These are phyloP conservation scores for Listronotus bonariensis DNA, from an alignment of 1,140 invertebrate genomes.

Conservation along the genomic window DNA sequence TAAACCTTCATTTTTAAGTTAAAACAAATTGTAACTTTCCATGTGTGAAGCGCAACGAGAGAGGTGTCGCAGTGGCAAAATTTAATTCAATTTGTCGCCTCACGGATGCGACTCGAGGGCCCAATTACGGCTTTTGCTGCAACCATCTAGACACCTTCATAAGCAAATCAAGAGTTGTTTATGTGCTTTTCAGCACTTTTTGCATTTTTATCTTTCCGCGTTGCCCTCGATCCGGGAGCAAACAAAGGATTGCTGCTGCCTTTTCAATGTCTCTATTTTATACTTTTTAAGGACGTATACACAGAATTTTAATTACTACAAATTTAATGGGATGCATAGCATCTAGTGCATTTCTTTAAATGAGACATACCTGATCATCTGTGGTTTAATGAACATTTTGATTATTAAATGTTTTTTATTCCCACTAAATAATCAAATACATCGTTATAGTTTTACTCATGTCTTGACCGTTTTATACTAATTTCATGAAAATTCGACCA, in stretches of 20 bases:
- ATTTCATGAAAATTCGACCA: too few species aligned
- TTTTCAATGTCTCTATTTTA: slow-evolving; percentile 30
- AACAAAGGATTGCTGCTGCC: slow-evolving; percentile 12
- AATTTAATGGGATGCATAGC: slow-evolving; percentile 1
- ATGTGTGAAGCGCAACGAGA: neutral
- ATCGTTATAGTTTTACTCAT: too few species aligned
- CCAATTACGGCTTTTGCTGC: slow-evolving; percentile 44
- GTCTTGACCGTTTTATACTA: too few species aligned
- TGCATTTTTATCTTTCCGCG: slow-evolving; percentile 15
- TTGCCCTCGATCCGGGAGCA: neutral
- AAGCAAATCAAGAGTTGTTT: slow-evolving; percentile 37
- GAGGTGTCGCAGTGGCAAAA: slow-evolving; percentile 45
- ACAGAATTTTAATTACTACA: slow-evolving; percentile 6
- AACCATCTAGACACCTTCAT: slow-evolving; percentile 38
- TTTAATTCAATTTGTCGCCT: slow-evolving; percentile 51
- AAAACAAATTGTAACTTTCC: neutral
- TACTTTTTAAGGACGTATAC: neutral
- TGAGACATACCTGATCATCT: too few species aligned
- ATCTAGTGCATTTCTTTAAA: too few species aligned
- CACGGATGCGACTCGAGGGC: slow-evolving; percentile 43
- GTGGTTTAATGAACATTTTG: too few species aligned
- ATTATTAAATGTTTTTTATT: too few species aligned
- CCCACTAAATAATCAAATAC: too few species aligned
- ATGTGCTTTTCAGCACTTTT: slow-evolving; percentile 32
- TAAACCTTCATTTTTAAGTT: too few species aligned